Evolutionary conservation across 2,888 invertebrate genomes (phyloP).

Genomic region (Plagodis pulveraria): DNA sequence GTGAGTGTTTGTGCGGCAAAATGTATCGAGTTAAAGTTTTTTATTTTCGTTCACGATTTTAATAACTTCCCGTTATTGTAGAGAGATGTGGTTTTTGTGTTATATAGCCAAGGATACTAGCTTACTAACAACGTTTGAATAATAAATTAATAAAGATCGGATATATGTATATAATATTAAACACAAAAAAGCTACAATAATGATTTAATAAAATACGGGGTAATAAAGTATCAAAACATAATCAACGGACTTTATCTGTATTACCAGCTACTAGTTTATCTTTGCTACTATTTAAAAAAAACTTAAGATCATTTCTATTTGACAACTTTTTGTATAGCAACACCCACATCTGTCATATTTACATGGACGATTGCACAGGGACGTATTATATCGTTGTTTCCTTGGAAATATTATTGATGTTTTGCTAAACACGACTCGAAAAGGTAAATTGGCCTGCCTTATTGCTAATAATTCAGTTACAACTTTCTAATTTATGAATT

Average conservation of each 20-base stretch:
- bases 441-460: conserved; percentile 49
- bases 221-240: no score
- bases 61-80: no score
- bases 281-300: background rate
- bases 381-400: conserved; percentile 82
- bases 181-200: no score
- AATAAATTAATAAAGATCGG: no score
- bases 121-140: no score
- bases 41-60: no score
- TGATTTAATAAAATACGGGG: no score
- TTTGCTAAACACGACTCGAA: conserved; percentile 51
- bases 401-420: conserved; percentile 82
- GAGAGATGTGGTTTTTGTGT: no score
- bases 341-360: conserved; percentile 44
- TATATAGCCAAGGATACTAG: no score
- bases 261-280: background rate
- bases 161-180: no score
- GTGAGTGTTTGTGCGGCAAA: no score
- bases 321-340: conserved; percentile 43
- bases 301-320: conserved; percentile 1
- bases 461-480: conserved; percentile 22
- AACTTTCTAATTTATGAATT: conserved; percentile 24
- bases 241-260: background rate
- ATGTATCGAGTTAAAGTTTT: no score
- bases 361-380: conserved; percentile 64